Base-by-base conservation (phyloP, 2,113 vertebrate genomes). In the Periophthalmodon schlosseri region DNA sequence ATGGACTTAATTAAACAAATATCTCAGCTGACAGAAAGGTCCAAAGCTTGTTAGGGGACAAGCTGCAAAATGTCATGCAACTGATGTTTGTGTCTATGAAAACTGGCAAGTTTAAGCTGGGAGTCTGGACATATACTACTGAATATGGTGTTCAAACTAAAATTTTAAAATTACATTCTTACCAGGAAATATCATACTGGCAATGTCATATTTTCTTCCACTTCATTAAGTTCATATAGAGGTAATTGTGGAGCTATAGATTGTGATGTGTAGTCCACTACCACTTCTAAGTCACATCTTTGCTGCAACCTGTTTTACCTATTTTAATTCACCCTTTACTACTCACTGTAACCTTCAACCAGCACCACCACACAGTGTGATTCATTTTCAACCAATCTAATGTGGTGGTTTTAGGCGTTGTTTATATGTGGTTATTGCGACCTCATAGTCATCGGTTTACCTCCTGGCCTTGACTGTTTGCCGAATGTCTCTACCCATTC, bases 31-130 rank as follows among this genome's bases (percentile, higher is more conserved):
- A 60, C 70, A 21, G 61, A 60, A 34, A n/a, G 11, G 56, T 36
- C 21, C 70, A 69, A 20, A 44, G 56, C 52, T 70, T 61, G 39
- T 44, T 44, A 44, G 39, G 39, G 39, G 57, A 12, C 70, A 39
- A 23, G 69, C 68, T 50, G 36, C n/a, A 71, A 33, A n/a, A 74
- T 58, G 24, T 70, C 73, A 67, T 56, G 57, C 70, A 70, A 83
- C 57, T 77, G 64, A 76, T 76, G 70, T 63, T 21, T 83, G 28
- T 69, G 49, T 82, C 75, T 75, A 58, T 12, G 12, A 86, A 44
- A 83, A 83, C 69, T 70, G 83, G 73, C 64, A 67, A 11, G 57
- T 67, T 81, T 70, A 81, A 81, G 10, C 8, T 10, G 39, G 81
- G 80, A 81, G 72, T 7, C 18, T 54, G 80, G 69, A 86, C 75